Conservation (phyloP, 2,113 vertebrate species). For the Hypocryptadius cinnamomeus region DNA sequence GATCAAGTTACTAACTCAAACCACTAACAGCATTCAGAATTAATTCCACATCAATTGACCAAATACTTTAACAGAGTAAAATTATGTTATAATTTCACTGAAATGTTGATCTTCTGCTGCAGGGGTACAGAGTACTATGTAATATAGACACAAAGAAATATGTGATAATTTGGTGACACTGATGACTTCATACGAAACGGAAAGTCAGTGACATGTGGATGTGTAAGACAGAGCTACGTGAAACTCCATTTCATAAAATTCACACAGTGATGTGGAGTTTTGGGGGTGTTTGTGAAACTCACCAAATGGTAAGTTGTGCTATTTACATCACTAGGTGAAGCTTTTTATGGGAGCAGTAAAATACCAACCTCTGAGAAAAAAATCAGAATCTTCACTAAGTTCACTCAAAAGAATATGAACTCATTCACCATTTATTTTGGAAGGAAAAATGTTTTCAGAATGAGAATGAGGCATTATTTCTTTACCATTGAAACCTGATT, state of each 20-base stretch:
- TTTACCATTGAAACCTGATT: constrained; percentile 1
- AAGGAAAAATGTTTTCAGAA: constrained; percentile 28
- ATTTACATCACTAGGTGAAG: constrained; percentile 63
- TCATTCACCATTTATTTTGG: constrained; percentile 23
- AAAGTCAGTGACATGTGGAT: constrained; percentile 32
- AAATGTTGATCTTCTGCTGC: background rate
- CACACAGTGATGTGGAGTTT: constrained; percentile 45
- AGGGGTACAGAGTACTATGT: background rate
- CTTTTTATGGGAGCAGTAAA: constrained; percentile 43
- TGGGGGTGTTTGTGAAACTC: constrained; percentile 65
- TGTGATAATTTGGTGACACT: background rate
- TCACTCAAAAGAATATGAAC: constrained; percentile 15
- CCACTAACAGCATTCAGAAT: constrained; percentile 52
- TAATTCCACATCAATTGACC: constrained; percentile 56
- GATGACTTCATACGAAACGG: constrained; percentile 28
- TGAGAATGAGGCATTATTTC: background rate
- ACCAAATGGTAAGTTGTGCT: constrained; percentile 50
- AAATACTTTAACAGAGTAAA: constrained; percentile 49
- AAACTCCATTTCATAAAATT: constrained; percentile 48
- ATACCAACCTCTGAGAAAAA: constrained; percentile 46
- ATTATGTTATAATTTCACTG: background rate
- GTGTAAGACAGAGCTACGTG: constrained; percentile 16
- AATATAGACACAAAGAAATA: background rate
- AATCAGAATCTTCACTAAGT: constrained; percentile 58
- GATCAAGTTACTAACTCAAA: constrained; percentile 66